Evolutionary conservation across 2,888 invertebrate genomes (phyloP).

Genomic region (Xestia ashworthii): DNA sequence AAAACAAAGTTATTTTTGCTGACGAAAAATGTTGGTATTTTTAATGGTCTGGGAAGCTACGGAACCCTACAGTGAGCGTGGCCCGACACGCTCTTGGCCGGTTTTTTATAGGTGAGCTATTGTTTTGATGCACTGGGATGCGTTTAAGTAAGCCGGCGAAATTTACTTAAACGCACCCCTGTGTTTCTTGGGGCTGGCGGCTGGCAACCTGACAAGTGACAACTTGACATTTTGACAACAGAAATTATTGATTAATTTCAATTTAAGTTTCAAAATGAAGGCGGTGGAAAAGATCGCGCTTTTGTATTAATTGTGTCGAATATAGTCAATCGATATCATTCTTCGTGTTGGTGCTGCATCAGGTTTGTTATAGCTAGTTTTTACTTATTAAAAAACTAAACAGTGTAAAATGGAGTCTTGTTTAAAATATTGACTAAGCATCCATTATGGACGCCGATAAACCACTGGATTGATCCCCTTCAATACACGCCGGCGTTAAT

Average conservation of each 20-base stretch:
- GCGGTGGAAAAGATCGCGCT: not conserved
- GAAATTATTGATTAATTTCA: not conserved
- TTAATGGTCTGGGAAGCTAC: no score
- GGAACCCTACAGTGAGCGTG: no score
- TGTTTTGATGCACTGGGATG: no score
- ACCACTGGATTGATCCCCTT: not conserved
- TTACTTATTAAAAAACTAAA: not conserved
- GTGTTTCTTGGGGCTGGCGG: no score
- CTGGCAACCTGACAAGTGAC: no score
- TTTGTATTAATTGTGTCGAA: not conserved
- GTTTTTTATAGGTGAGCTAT: no score
- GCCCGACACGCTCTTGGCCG: no score
- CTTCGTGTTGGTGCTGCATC: not conserved
- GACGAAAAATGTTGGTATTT: no score
- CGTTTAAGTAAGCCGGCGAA: no score
- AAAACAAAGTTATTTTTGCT: no score
- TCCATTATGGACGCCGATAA: not conserved
- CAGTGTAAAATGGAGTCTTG: not conserved
- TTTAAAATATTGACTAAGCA: not conserved
- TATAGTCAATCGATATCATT: not conserved
- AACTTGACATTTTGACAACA: not conserved
- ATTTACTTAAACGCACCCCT: no score
- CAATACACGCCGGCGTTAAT: not conserved
- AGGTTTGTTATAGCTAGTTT: not conserved
- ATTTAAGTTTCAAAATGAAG: not conserved